Percentiles rank a stretch among this genome's conserved stretches.
phyloP scores from a whole-genome alignment of 1,140 invertebrate species.

The Neuroterus valhalla region DNA sequence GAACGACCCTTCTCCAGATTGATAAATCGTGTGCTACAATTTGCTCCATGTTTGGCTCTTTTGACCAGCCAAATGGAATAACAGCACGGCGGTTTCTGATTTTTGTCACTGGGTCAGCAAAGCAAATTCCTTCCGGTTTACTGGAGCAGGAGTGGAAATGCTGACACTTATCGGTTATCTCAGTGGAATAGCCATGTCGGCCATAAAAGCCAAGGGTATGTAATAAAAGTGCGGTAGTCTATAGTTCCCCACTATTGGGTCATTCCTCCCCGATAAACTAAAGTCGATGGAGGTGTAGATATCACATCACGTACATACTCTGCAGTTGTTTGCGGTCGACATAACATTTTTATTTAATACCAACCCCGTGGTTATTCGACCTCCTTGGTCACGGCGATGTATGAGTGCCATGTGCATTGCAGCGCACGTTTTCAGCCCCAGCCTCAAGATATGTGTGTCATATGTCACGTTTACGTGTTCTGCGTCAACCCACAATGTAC shows the following conservation, averaged over 20 bases:
- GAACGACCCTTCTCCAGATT: too few species aligned
- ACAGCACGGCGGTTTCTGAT: constrained; percentile 14
- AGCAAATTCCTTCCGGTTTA: constrained; percentile 23
- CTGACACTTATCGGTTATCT: constrained; percentile 30
- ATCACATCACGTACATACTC: constrained; percentile 11
- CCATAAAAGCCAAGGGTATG: constrained; percentile 10
- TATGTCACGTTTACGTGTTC: constrained; percentile 28
- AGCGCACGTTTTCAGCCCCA: constrained; percentile 17
- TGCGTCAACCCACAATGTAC: constrained; percentile 28
- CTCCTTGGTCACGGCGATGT: background rate
- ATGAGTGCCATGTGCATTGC: constrained; percentile 4
- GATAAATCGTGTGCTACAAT: background rate
- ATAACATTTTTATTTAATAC: constrained; percentile 29
- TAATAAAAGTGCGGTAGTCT: constrained; percentile 11
- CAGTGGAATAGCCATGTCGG: constrained; percentile 5
- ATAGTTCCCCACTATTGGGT: background rate
- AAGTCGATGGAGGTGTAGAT: constrained; percentile 17
- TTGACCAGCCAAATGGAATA: constrained; percentile 12
- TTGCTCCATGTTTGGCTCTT: background rate
- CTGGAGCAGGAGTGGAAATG: constrained; percentile 8
- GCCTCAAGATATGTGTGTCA: constrained; percentile 21
- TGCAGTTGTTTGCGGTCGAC: constrained; percentile 25
- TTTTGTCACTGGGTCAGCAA: constrained; percentile 25
- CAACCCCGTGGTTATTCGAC: background rate
- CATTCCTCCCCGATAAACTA: constrained; percentile 5